Conservation (phyloP, 2,113 vertebrate genomes). For the Urocolius indicus region DNA sequence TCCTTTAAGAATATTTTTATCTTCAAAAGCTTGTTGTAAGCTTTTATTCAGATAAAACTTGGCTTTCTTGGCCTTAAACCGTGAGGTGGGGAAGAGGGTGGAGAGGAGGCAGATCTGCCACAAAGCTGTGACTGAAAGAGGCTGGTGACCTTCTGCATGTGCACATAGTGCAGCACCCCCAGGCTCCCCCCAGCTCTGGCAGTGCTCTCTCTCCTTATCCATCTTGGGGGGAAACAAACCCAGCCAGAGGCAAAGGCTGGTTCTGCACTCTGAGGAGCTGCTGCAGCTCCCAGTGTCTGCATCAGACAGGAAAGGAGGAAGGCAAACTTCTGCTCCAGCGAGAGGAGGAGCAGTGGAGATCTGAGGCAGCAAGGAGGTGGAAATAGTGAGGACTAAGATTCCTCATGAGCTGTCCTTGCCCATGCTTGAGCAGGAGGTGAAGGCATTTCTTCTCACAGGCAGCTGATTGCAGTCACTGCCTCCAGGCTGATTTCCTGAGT, state of each 20-base stretch:
- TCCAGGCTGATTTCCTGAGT: background rate
- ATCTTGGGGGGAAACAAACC: background rate
- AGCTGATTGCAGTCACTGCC: background rate
- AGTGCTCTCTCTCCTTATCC: background rate
- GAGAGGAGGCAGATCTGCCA: background rate
- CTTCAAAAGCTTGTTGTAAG: background rate
- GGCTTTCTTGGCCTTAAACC: background rate
- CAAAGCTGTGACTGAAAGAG: background rate
- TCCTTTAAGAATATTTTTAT: background rate
- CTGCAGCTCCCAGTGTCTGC: background rate
- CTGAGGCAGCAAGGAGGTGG: background rate
- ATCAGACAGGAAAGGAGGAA: background rate
- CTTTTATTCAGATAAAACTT: background rate
- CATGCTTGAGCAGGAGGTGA: background rate
- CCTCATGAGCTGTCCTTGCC: background rate
- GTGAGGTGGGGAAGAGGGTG: background rate
- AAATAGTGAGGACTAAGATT: background rate
- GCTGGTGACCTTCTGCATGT: rapidly evolving
- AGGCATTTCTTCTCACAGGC: background rate
- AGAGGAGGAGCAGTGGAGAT: background rate
- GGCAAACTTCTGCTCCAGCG: background rate
- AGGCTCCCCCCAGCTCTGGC: background rate
- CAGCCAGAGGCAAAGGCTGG: background rate
- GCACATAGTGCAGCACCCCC: background rate
- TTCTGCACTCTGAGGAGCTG: background rate